Base-by-base conservation (phyloP, 2,113 vertebrate genomes). In the Echinops telfairi region DNA sequence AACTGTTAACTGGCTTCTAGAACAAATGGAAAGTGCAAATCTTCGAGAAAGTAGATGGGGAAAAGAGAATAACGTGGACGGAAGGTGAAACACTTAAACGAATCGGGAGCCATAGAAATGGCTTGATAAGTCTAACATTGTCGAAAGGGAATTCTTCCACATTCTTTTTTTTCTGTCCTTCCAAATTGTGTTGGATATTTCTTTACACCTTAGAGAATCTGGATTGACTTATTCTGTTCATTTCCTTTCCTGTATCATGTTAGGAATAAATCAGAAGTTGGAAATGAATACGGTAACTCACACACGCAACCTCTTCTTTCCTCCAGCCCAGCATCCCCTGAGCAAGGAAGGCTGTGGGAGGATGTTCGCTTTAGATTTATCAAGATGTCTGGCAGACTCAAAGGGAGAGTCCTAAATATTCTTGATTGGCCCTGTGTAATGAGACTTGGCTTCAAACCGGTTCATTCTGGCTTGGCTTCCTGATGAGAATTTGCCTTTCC, bases 1-100 rank as follows among this genome's bases (percentile, higher is more conserved):
- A 94, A 93, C 70, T 47, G 36, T 91, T 95, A 95, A 91, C 62
- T 88, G 84, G 80, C 95, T 91, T 90, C 88, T 90, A 90, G 92
- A 93, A 89, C 85, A 95, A 94, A 88, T 94, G 82, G 66, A 90
- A 95, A 93, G 83, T 78, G 66, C 84, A 95, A 86, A 83, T 88
- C 93, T 90, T 38, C 27, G 70, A 93, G 82, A 96, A 94, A 88
- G 68, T 31, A 95, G 73, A 31, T 62, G 23, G 71, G 47, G 36
- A 47, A 92, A 94, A 62, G 70, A 94, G 82, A 95, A 88, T 22
- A 57, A 92, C 93, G 27, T 64, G 92, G 76, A 53, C 6, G 5
- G 53, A 6, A 36, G 64, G 27, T 27, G 38, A 96, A 66, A 11
- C 20, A 64, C 27, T 66, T 33, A 70, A 70, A 85, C 83, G 23